Evolutionary conservation across 2,888 invertebrate genomes (phyloP).

Genomic region (Erpobdella octoculata): DNA sequence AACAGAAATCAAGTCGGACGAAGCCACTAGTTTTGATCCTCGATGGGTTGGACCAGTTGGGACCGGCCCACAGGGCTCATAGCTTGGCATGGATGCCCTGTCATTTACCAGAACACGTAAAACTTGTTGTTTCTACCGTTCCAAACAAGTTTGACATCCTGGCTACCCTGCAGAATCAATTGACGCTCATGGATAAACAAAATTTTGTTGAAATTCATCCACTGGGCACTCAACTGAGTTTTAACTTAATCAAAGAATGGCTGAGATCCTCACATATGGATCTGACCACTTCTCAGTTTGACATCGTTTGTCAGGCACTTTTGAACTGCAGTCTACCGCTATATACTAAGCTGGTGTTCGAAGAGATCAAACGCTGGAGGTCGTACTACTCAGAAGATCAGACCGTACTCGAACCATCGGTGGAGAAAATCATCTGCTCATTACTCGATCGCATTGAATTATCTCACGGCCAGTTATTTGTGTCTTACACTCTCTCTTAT

Average conservation of each 20-base stretch:
- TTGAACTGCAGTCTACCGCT: slow-evolving; percentile 39
- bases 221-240: slow-evolving; percentile 31
- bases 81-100: slow-evolving; percentile 40
- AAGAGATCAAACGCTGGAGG: slow-evolving; percentile 39
- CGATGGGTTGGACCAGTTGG: slow-evolving; percentile 42
- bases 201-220: slow-evolving; percentile 36
- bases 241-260: slow-evolving; percentile 33
- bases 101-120: slow-evolving; percentile 37
- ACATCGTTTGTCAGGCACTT: slow-evolving; percentile 36
- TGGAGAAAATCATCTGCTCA: slow-evolving; percentile 40
- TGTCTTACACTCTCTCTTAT: slow-evolving; percentile 38
- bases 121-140: slow-evolving; percentile 41
- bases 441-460: slow-evolving; percentile 39
- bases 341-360: slow-evolving; percentile 40
- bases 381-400: slow-evolving; percentile 35
- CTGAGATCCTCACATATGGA: slow-evolving; percentile 32
- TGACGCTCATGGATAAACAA: slow-evolving; percentile 23
- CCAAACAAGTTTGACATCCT: slow-evolving; percentile 39
- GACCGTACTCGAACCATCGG: slow-evolving; percentile 36
- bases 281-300: slow-evolving; percentile 39
- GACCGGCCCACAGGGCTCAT: slow-evolving; percentile 37
- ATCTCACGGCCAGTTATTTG: slow-evolving; percentile 38
- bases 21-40: slow-evolving; percentile 40
- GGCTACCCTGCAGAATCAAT: slow-evolving; percentile 37
- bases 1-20: slow-evolving; percentile 38